Conservation (phyloP, 2,888 invertebrate genomes). For the Apodemia zela region DNA sequence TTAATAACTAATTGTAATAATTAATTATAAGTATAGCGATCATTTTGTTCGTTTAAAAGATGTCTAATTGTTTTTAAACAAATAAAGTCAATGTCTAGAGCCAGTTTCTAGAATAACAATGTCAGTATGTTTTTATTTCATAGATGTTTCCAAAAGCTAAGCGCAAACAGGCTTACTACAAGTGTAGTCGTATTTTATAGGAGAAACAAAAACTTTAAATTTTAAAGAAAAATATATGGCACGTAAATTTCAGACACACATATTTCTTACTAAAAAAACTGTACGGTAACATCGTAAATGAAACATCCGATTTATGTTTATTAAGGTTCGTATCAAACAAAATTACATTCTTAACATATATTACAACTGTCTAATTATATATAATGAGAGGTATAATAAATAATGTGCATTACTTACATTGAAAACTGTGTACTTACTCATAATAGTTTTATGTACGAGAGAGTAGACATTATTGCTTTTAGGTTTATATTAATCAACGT, state of each 20-base stretch:
- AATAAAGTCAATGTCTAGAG: neutral
- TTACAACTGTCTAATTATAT: slow-evolving; percentile 45
- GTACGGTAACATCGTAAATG: slow-evolving; percentile 25
- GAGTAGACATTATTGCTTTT: slow-evolving; percentile 26
- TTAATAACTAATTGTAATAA: too few relatives aligned
- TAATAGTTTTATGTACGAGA: slow-evolving; percentile 16
- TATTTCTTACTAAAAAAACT: slow-evolving; percentile 23
- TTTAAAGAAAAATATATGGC: slow-evolving; percentile 21
- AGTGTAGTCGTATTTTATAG: slow-evolving; percentile 11
- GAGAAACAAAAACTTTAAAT: slow-evolving; percentile 15
- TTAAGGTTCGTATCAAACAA: slow-evolving; percentile 23
- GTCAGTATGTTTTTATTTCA: too few relatives aligned
- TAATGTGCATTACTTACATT: slow-evolving; percentile 73
- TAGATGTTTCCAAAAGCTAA: too few relatives aligned
- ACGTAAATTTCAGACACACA: slow-evolving; percentile 22
- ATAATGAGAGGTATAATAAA: slow-evolving; percentile 59
- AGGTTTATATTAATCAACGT: slow-evolving; percentile 17
- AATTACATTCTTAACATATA: slow-evolving; percentile 43
- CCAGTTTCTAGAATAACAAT: neutral
- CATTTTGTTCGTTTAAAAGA: too few relatives aligned
- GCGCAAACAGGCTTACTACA: neutral
- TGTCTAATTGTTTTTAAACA: too few relatives aligned
- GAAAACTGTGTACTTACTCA: slow-evolving; percentile 34
- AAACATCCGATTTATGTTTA: slow-evolving; percentile 25
- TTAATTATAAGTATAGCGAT: too few relatives aligned